Base-by-base conservation (phyloP, 1,140 invertebrate genomes). In the Aphelinus certus region DNA sequence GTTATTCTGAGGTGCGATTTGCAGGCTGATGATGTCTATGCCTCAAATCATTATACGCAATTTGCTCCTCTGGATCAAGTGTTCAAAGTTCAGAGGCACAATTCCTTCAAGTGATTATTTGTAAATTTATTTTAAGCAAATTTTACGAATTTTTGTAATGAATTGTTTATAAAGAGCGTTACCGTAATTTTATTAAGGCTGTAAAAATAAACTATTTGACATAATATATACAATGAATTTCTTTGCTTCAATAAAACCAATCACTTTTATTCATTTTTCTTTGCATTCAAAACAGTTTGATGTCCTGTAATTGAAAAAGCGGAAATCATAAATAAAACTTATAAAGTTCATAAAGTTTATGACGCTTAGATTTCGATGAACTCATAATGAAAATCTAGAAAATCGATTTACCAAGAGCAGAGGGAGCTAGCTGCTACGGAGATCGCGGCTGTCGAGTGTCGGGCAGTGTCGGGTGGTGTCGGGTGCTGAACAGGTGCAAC, bases 1-100 rank as follows among this genome's bases (percentile, higher is more conserved):
- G 94, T 95, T 48, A 95, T 95, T 82, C 87, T 95, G n/a, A 89
- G 94, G 79, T 94, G 93, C 57, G 92, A 95, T 84, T 91, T 95
- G 7, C 92, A 95, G 82, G 89, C 90, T 9, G 89, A 92, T 2
- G 83, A 86, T 69, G 88, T 87, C 75, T 89, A 84, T 81, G 84
- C 78, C 86, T 88, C 87, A 84, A 89, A 86, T 83, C 89, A 81
- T 51, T 89, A 83, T 75, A 90, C 92, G 53, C 88, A 90, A 48
- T 94, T 91, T 83, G 83, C 92, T 71, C 91, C 92, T 1, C 86
- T 92, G 63, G 88, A 90, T 81, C 89, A 90, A 84, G 85, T 90
- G 3, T 91, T 89, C 79, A 88, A 89, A 86, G 85, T 89, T 73
- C 26, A 26, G 26, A 83, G 83, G 53, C 82, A 84, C 61, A 87